A percentile compares a stretch with the other conserved stretches of the same genome.
Conservation (phyloP, 2,113 vertebrate genomes). For the Glareola pratincola region DNA sequence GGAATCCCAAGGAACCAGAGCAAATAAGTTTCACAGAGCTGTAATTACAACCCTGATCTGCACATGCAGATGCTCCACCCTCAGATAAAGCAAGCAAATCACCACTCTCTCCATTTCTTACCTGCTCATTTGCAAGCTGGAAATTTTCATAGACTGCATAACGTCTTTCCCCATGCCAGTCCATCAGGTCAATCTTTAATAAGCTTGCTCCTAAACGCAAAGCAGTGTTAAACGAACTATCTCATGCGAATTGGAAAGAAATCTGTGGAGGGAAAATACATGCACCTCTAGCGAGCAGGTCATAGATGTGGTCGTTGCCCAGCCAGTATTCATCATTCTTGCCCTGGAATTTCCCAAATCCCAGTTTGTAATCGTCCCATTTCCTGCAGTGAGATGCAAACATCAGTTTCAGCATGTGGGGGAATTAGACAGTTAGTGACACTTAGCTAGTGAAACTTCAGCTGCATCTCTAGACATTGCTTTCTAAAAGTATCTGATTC, state of each 20-base stretch:
- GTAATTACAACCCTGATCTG: background rate
- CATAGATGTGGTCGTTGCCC: conserved; percentile 85
- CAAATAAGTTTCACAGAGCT: background rate
- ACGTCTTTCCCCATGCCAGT: conserved; percentile 83
- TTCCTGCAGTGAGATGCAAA: conserved; percentile 69
- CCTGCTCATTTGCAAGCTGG: conserved; percentile 79
- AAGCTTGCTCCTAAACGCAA: conserved; percentile 76
- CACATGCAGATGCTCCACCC: background rate
- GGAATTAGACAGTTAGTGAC: background rate
- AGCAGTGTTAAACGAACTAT: background rate
- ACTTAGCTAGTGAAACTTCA: background rate
- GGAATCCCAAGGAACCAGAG: background rate
- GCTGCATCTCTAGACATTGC: background rate
- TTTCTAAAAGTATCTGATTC: background rate
- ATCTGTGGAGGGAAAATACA: background rate
- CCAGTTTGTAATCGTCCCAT: conserved; percentile 88
- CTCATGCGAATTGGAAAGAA: background rate
- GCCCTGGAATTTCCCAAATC: conserved; percentile 86
- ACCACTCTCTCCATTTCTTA: background rate
- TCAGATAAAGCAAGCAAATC: background rate
- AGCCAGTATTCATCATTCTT: conserved; percentile 91
- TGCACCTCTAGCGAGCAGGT: conserved; percentile 79
- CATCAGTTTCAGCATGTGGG: background rate
- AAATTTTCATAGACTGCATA: conserved; percentile 85
- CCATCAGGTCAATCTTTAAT: conserved; percentile 87